Evolutionary conservation across 2,888 invertebrate genomes (phyloP).

Genomic region (Diplazon laetatorius): DNA sequence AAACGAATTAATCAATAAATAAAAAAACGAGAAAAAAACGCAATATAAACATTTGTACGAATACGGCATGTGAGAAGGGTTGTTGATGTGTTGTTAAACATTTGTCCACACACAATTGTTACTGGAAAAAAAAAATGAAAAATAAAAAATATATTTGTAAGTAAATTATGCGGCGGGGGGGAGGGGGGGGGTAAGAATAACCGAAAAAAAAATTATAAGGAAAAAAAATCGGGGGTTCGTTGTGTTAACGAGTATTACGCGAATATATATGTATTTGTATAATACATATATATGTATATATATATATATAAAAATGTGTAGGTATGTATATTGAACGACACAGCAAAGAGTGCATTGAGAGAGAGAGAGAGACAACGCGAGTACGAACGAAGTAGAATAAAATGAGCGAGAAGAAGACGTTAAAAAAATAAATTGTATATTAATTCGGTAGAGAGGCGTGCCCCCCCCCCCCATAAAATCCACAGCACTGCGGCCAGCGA

Average conservation of each 20-base stretch:
- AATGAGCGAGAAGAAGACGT: conserved; percentile 9
- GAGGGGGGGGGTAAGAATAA: neutral
- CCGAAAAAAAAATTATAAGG: conserved; percentile 6
- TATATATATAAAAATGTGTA: conserved; percentile 39
- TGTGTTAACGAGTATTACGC: conserved; percentile 55
- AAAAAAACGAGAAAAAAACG: conserved; percentile 21
- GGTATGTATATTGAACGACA: conserved; percentile 49
- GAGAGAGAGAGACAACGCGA: conserved; percentile 2
- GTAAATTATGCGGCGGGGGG: conserved; percentile 50
- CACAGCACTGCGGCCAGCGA: no score
- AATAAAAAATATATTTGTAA: conserved; percentile 66
- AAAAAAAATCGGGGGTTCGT: conserved; percentile 39
- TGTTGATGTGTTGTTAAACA: conserved; percentile 75
- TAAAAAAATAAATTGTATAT: conserved; percentile 40
- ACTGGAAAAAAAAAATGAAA: no score
- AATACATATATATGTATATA: conserved; percentile 29
- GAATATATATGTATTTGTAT: conserved; percentile 36
- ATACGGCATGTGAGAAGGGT: conserved; percentile 50
- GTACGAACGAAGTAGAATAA: conserved; percentile 10
- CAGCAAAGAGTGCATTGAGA: conserved; percentile 5
- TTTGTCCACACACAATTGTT: conserved; percentile 76
- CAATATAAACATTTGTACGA: conserved; percentile 55
- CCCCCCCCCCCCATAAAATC: conserved; percentile 38
- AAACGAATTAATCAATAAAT: conserved; percentile 7
- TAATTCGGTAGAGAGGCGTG: conserved; percentile 44